Evolutionary conservation across 2,113 vertebrate species (phyloP).

Genomic region (Myodes glareolus): DNA sequence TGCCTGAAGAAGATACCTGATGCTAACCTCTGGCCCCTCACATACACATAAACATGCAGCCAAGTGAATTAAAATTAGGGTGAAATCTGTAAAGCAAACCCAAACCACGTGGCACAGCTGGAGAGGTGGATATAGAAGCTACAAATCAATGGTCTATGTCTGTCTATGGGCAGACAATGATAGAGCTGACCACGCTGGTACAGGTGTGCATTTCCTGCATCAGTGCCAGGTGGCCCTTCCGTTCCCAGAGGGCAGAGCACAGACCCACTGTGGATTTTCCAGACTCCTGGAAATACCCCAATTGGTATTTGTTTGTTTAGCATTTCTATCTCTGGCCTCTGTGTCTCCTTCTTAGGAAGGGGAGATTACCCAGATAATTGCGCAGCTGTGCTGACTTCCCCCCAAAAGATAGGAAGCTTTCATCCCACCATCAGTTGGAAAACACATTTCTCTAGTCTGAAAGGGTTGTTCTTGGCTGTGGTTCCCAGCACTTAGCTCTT

Average conservation of each 20-base stretch:
- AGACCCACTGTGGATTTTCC: not conserved
- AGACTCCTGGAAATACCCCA: constrained; percentile 52
- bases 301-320: constrained; percentile 30
- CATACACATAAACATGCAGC: not conserved
- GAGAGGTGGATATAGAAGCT: not conserved
- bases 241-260: not conserved
- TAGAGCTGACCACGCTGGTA: fast-evolving
- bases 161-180: not conserved
- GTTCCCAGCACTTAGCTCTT: constrained; percentile 62
- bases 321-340: not conserved
- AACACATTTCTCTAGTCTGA: constrained; percentile 63
- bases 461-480: constrained; percentile 69
- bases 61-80: not conserved
- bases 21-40: not conserved
- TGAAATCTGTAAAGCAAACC: not conserved
- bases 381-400: constrained; percentile 50
- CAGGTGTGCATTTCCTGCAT: not conserved
- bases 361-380: constrained; percentile 45
- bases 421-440: not conserved
- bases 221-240: not conserved
- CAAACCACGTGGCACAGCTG: not conserved
- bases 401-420: not conserved
- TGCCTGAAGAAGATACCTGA: not conserved
- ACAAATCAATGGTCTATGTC: no score
- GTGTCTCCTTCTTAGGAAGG: not conserved